A percentile compares a stretch with the other conserved stretches of the same genome.
phyloP scores from a whole-genome alignment of 1,140 invertebrate species.

The Drosophila takahashii region DNA sequence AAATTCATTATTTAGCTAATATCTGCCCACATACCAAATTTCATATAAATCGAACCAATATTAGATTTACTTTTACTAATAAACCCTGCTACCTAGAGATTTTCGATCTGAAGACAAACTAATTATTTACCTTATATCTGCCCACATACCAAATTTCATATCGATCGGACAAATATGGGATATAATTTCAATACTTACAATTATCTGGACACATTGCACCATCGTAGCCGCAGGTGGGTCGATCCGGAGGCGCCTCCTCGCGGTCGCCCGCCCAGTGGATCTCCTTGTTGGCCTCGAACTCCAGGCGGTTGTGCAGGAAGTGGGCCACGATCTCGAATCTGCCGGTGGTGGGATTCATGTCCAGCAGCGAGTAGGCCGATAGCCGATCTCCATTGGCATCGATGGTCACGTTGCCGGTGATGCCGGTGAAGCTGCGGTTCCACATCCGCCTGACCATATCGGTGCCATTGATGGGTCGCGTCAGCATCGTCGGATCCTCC shows the following conservation, averaged over 20 bases:
- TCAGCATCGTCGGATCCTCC: conserved; percentile 87
- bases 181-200: conserved; percentile 85
- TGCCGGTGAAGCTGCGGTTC: conserved; percentile 93
- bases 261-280: conserved; percentile 96
- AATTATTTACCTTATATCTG: too few relatives aligned
- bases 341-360: conserved; percentile 93
- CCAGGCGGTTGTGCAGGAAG: conserved; percentile 85
- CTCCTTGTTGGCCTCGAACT: conserved; percentile 88
- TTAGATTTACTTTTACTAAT: too few relatives aligned
- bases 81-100: too few relatives aligned
- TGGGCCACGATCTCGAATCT: conserved; percentile 89
- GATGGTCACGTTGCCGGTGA: conserved; percentile 96
- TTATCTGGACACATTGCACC: conserved; percentile 93
- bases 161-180: not conserved
- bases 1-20: too few relatives aligned
- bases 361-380: conserved; percentile 95
- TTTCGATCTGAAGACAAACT: too few relatives aligned
- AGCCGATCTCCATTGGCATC: conserved; percentile 95
- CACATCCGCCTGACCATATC: conserved; percentile 94
- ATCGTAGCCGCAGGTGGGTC: conserved; percentile 96
- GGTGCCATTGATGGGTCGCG: conserved; percentile 86
- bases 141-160: not conserved
- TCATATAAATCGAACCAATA: not conserved
- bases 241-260: conserved; percentile 91
- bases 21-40: not conserved